Evolutionary conservation across 30 jellyfish, hydroid and myxozoan species (phyloP), one percentile per base, ranked within the genome.

Genomic region (Hydra vulgaris): DNA sequence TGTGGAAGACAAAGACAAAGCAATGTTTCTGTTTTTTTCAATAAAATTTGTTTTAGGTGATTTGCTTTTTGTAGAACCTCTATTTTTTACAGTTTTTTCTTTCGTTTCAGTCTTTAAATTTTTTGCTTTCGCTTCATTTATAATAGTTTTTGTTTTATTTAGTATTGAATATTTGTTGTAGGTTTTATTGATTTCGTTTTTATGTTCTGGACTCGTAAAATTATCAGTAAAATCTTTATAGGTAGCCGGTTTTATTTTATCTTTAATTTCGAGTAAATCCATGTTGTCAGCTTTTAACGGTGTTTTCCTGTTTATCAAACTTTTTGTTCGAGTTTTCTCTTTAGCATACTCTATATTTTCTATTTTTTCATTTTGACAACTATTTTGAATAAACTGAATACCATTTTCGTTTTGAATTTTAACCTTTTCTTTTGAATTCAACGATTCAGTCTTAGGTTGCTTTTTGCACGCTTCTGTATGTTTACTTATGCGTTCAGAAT

Each of bases 11-110:
- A 73, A 73, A n/a, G 81, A 15, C 12, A 15, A 27, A 21, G 81
- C 81, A 21, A 78, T 54, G n/a, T 61, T 52, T 78, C 66, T 78
- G 69, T 78, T 78, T 53, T 80, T 24, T 23, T 78, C 85, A 3
- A 78, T 78, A 80, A 78, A 78, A 54, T 78, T 78, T 15, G 54
- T 61, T 61, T 54, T 61, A 23, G 78, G 54, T 17, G 83, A 53
- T 53, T 75, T 75, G 76, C 24, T 27, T 22, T 54, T 54, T 5
- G 73, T 22, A 0, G 83, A 70, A 15, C 73, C 26, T 54, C 15
- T 18, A 21, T 24, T 24, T 70, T 70, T 7, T 75, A 4, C 79
- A 20, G 20, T 71, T 23, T 53, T 71, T 15, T 5, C 17, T 20
- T 20, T 27, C 26, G 27, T 71, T 17, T 18, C 79, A 0, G 26